Evolutionary conservation across 2,113 vertebrate species (phyloP), one percentile per base, ranked within the genome.

Genomic region (Alaudala cheleensis): DNA sequence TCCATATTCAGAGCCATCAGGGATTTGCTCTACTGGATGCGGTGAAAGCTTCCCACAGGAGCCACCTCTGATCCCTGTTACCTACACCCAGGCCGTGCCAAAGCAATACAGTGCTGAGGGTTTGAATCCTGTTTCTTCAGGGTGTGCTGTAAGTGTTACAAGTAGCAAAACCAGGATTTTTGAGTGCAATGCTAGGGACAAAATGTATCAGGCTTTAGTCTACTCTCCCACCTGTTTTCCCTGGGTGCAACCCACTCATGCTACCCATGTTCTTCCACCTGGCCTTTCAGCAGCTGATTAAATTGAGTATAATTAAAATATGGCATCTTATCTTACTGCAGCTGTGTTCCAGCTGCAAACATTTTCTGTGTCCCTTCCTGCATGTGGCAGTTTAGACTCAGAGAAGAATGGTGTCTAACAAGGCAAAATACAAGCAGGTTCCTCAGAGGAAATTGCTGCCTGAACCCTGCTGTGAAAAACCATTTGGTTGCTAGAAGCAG

Each of bases 391-490:
- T n/a, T 67, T 77, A 74, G 94, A 96, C 22, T 39, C n/a, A 31
- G 77, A 85, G 53, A 86, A 6, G 18, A 73, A 67, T 39, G 42
- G 11, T 29, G 19, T 69, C 57, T 49, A 67, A 39, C 21, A 72
- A 79, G 33, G 31, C 40, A 73, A 81, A 69, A 45, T 25, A 14
- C 20, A 47, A 29, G 28, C 15, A 65, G 31, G 44, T 87, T 64
- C 42, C 45, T 45, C 24, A n/a, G 51, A 81, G 64, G 96, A 92
- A 96, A 91, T 92, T 73, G 40, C 16, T 78, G 67, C 51, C 64
- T 69, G 42, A 72, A 61, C 23, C 34, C 51, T 58, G 54, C 62
- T 62, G 53, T 90, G 84, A 71, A 81, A 92, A 88, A 53, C 17
- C 39, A 50, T 88, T 92, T 85, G 53, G 54, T 90, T 65, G 50